Evolutionary conservation across 2,797 vertebrate species (phyloP), one percentile per base, ranked within the genome.

Genomic region (Helarctos malayanus): DNA sequence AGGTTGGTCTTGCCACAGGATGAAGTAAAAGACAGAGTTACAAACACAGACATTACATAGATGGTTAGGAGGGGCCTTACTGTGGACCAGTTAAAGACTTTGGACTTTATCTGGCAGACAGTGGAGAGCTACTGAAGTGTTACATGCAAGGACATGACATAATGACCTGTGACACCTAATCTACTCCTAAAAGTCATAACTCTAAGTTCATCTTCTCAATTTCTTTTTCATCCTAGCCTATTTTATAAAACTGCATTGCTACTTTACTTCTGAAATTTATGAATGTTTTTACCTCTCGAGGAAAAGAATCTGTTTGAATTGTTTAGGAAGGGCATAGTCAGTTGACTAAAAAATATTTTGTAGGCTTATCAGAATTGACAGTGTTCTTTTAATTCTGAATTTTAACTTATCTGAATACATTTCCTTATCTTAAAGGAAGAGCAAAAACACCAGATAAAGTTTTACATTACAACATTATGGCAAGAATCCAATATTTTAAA

Each of bases 311-410:
- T 81, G 19, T 86, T 52, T 93, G 32, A 97, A 95, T 41, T 93
- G 49, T 79, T 96, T 89, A 84, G 38, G 69, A 96, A 86, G 14
- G 73, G 9, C 59, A 80, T 25, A 93, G 65, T 82, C 69, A 79
- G 21, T 25, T 79, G 54, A 75, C 65, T 82, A 69, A 95, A 89
- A 91, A 63, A 59, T 87, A 88, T 59, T 69, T n/a, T 93, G 23
- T 68, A 90, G 23, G 54, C 56, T 90, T 95, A 88, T 57, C 49
- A 83, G 63, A 82, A 95, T 25, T 79, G n/a, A 97, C 13, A 19
- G 4, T 54, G 7, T 84, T 87, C 89, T 93, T 97, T 97, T 75
- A 94, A 81, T 92, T 96, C 54, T 96, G 47, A 96, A 89, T 93
- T 41, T 94, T 76, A 79, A 91, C 14, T 94, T 92, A 92, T 38